A percentile compares a stretch with the other conserved stretches of the same genome.
Evolutionary conservation across 2,888 invertebrate species (phyloP).

Genomic region (Ellobium chinense): DNA sequence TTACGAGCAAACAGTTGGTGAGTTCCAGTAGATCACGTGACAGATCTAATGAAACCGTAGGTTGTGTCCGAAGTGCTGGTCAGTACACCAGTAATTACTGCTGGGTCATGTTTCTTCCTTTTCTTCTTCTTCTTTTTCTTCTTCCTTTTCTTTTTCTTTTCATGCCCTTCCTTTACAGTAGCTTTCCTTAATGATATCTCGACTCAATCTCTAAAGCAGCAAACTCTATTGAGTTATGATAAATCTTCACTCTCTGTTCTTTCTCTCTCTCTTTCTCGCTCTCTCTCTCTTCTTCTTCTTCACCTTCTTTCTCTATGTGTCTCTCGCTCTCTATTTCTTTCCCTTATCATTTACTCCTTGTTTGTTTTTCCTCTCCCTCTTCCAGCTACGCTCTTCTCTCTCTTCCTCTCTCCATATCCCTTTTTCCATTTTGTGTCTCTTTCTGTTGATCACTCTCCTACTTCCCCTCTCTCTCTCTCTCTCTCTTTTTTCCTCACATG

Average conservation of each 20-base stretch:
- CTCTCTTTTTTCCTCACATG: neutral
- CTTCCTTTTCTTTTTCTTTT: neutral
- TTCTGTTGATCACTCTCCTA: neutral
- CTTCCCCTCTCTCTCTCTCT: neutral
- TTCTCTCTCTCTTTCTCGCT: neutral
- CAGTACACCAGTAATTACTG: no score
- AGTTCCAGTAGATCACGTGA: no score
- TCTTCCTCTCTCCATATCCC: neutral
- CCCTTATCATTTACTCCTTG: neutral
- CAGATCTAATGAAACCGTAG: no score
- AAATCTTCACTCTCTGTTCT: neutral
- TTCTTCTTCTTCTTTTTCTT: neutral
- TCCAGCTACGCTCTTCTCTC: neutral
- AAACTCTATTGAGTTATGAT: neutral
- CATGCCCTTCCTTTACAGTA: neutral
- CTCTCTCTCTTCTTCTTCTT: neutral
- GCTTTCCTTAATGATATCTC: no score
- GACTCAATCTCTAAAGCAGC: no score
- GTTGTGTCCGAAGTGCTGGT: no score
- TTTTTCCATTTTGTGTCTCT: neutral
- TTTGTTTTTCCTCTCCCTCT: neutral
- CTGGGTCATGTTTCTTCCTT: neutral
- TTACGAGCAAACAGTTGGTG: no score
- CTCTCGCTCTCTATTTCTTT: neutral
- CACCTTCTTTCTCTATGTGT: neutral